These are phyloP conservation scores for Crypturellus tataupa DNA, from an alignment of 2,797 vertebrate species.

Conservation along the genomic window DNA sequence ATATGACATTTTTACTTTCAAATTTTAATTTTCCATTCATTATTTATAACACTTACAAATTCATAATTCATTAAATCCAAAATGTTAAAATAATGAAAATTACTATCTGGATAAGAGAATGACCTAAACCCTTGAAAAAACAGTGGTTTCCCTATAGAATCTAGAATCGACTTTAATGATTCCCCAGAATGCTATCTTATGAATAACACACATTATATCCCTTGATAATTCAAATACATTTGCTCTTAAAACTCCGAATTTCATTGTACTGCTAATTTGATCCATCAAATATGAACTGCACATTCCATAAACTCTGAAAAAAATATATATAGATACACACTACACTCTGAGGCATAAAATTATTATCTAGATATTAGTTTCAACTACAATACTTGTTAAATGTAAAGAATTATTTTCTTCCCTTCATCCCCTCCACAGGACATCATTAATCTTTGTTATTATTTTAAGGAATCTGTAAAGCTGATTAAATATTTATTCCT, in stretches of 20 bases:
- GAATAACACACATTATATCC: neutral
- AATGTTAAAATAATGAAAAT: neutral
- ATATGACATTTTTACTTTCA: neutral
- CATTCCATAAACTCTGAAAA: neutral
- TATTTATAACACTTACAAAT: conserved; percentile 2
- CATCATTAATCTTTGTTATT: neutral
- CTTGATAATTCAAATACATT: neutral
- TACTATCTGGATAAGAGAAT: neutral
- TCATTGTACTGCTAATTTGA: neutral
- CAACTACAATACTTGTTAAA: neutral
- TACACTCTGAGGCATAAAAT: neutral
- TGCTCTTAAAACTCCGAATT: neutral
- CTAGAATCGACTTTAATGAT: neutral
- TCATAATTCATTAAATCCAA: neutral
- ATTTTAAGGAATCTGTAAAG: neutral
- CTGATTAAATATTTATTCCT: neutral
- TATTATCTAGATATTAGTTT: neutral
- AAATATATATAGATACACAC: too few relatives aligned
- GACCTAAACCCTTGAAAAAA: neutral
- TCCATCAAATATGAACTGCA: neutral
- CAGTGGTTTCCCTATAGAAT: neutral
- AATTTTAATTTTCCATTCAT: neutral
- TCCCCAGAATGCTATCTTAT: neutral
- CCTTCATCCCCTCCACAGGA: accelerated
- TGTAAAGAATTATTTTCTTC: neutral